Evolutionary conservation across 2,113 vertebrate genomes (phyloP), one percentile per base, ranked within the genome.

Genomic region (Alexandromys fortis): DNA sequence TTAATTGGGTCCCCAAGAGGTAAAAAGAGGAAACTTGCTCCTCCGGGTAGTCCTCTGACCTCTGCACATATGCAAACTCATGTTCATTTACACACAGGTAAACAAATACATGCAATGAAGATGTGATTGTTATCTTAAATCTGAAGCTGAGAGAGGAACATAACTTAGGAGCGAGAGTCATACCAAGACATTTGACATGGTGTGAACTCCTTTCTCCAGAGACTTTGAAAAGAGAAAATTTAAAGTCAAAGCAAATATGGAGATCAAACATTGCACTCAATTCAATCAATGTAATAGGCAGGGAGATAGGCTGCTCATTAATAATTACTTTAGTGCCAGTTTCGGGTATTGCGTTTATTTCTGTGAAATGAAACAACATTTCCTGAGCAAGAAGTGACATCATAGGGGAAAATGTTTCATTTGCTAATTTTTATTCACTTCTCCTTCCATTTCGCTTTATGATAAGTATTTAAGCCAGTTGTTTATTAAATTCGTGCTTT

Each of bases 281-380:
- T 95, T 94, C 33, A 88, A 55, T 88, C n/a, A 92, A 24, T 55
- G 11, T 91, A 45, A 90, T 16, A 72, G 38, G 76, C 30, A 94
- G 52, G 67, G 58, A 61, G 9, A 85, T 22, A 86, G 22, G 35
- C 63, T 86, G 45, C 52, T 28, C 10, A 14, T 92, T 86, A 92
- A 78, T 63, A 67, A 67, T 67, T 88, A 38, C 83, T 96, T 95
- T 92, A 42, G 33, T 67, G n/a, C 83, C n/a, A 65, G 89, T n/a
- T 93, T 96, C 78, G 67, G 11, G 42, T 81, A 89, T 58, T 93
- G 77, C 91, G 89, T 93, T 61, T 92, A 86, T 97, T 86, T 91
- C 89, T 28, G 81, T 2, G 19, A 73, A 26, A 30, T 55, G 28
- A 82, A 88, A 58, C 70, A 94, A 47, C 0, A 30, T 90, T 92